Percentiles rank a stretch among this genome's conserved stretches.
Evolutionary conservation across 2,888 invertebrate genomes (phyloP).

Genomic region (Tolmerus cingulatus): DNA sequence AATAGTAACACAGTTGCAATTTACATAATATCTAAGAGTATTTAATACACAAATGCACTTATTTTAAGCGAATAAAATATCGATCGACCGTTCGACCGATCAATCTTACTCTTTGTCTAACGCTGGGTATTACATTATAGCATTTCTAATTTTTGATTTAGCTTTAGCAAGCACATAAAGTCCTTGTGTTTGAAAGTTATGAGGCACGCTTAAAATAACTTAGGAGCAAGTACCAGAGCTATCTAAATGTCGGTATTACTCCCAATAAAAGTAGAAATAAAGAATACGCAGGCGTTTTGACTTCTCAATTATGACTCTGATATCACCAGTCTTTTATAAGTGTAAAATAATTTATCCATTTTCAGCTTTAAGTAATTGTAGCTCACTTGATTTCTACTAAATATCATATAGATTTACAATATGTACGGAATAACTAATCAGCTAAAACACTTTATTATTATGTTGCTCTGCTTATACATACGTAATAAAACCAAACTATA

Average conservation of each 20-base stretch:
- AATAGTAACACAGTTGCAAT: slow-evolving; percentile 40
- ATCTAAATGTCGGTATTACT: background rate
- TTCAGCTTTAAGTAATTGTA: background rate
- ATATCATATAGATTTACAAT: slow-evolving; percentile 6
- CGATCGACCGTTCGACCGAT: background rate
- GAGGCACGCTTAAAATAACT: background rate
- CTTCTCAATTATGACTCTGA: background rate
- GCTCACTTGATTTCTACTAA: background rate
- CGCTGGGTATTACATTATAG: background rate
- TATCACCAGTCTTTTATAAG: background rate
- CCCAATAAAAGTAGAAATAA: background rate
- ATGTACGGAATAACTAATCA: background rate
- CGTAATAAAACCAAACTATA: slow-evolving; percentile 8
- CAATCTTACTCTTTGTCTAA: background rate
- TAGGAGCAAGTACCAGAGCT: background rate
- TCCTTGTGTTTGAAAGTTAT: background rate
- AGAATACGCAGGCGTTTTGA: background rate
- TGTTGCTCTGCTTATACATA: slow-evolving; percentile 34
- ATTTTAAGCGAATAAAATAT: slow-evolving; percentile 31
- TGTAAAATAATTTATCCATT: background rate
- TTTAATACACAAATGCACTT: slow-evolving; percentile 36
- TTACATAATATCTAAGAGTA: slow-evolving; percentile 34
- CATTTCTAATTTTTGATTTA: background rate
- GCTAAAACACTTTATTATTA: slow-evolving; percentile 13
- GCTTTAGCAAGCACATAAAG: background rate